A percentile compares a stretch with the other conserved stretches of the same genome.
phyloP scores from a whole-genome alignment of 1,140 invertebrate species.

The Hyles vespertilio region DNA sequence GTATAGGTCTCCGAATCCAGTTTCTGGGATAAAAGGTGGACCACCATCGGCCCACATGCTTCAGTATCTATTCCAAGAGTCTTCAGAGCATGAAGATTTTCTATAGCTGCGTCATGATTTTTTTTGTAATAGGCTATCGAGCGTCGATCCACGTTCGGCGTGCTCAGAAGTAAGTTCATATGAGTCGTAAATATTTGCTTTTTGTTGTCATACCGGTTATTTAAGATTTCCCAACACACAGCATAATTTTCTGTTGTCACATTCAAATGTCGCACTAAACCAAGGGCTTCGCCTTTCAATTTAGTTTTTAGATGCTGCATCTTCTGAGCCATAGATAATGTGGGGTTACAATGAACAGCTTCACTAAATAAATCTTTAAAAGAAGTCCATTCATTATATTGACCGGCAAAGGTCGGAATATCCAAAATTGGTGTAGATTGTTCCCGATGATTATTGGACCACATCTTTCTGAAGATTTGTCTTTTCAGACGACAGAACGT shows the following conservation, averaged over 20 bases:
- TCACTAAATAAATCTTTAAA: constrained; percentile 18
- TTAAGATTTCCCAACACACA: constrained; percentile 7
- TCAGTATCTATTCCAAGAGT: constrained; percentile 23
- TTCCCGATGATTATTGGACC: constrained; percentile 8
- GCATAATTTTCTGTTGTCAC: constrained; percentile 1
- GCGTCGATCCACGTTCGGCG: constrained; percentile 10
- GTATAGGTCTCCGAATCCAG: not conserved
- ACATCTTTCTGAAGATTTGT: constrained; percentile 6
- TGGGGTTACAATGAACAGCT: constrained; percentile 10
- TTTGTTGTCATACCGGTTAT: constrained; percentile 4
- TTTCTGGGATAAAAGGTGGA: too few species aligned
- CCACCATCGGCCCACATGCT: too few species aligned
- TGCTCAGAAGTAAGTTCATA: constrained; percentile 4
- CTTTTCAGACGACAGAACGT: constrained; percentile 7
- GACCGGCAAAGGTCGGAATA: constrained; percentile 4
- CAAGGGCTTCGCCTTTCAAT: not conserved
- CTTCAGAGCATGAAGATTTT: constrained; percentile 20
- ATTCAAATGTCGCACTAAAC: constrained; percentile 1
- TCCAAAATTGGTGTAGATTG: constrained; percentile 10
- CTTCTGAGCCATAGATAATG: constrained; percentile 8
- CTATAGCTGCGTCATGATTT: constrained; percentile 21
- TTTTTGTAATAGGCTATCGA: constrained; percentile 15
- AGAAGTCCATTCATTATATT: constrained; percentile 9
- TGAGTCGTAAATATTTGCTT: constrained; percentile 11
- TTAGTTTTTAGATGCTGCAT: constrained; percentile 11